Conservation (phyloP, 2,797 vertebrate species). For the Crotalus adamanteus region DNA sequence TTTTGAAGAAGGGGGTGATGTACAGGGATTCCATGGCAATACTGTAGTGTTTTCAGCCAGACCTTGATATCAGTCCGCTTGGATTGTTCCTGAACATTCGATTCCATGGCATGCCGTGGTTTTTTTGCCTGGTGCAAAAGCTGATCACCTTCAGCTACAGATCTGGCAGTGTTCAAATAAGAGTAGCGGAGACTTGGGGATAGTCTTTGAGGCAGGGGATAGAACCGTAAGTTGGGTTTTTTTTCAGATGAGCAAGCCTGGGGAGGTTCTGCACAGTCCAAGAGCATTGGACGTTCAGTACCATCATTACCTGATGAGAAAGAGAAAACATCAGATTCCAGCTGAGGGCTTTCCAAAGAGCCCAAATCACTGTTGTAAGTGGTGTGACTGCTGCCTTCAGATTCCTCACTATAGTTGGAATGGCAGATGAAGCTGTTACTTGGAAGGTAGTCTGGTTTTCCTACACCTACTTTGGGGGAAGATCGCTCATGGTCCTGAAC, state of each 20-base stretch:
- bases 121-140: conserved; percentile 9
- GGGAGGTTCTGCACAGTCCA: conserved; percentile 15
- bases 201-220: neutral
- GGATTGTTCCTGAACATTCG: neutral
- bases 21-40: conserved; percentile 67
- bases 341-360: conserved; percentile 53
- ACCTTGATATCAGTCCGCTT: conserved; percentile 38
- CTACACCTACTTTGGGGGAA: accelerated
- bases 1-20: conserved; percentile 72
- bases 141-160: conserved; percentile 23
- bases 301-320: conserved; percentile 49
- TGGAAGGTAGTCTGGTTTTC: neutral
- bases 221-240: neutral
- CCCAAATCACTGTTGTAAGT: conserved; percentile 57
- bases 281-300: conserved; percentile 36
- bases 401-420: conserved; percentile 4
- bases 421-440: conserved; percentile 20
- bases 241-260: conserved; percentile 18
- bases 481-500: accelerated
- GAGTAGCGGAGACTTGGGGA: neutral
- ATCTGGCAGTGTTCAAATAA: neutral
- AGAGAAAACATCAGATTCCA: conserved; percentile 43
- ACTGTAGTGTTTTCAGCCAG: conserved; percentile 69
- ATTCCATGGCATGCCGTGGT: conserved; percentile 3
- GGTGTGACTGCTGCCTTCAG: conserved; percentile 51